phyloP scores from a whole-genome alignment of 2,113 vertebrate genomes.

The Turdus rufiventris region DNA sequence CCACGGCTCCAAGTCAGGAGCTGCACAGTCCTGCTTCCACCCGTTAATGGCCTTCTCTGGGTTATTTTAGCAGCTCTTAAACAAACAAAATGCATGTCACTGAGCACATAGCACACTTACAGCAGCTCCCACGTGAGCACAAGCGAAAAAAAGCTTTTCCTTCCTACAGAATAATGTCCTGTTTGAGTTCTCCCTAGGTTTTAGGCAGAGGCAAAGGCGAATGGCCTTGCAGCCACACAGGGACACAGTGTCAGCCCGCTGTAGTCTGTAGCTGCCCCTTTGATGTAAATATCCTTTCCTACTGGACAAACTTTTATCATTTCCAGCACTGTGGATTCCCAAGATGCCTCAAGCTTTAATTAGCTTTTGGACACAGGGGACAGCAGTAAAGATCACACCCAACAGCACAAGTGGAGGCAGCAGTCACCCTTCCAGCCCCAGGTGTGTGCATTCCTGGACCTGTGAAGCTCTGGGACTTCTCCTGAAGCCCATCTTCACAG shows the following conservation, averaged over 20 bases:
- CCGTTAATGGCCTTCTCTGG: neutral
- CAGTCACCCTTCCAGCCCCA: neutral
- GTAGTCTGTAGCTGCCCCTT: neutral
- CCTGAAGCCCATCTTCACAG: neutral
- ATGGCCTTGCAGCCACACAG: neutral
- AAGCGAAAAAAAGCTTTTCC: neutral
- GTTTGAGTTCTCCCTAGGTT: neutral
- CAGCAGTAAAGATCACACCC: neutral
- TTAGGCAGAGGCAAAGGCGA: neutral
- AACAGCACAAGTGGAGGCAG: neutral
- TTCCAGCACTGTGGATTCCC: neutral
- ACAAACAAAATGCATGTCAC: neutral
- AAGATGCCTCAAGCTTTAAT: neutral
- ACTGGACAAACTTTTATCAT: neutral
- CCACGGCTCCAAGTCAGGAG: rapidly evolving
- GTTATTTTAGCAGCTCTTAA: neutral
- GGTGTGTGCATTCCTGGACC: neutral
- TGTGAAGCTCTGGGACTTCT: neutral
- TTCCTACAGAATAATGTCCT: neutral
- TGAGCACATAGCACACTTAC: neutral
- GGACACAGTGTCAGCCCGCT: neutral
- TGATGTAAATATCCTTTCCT: slow-evolving; percentile 7
- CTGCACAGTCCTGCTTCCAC: neutral
- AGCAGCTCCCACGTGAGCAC: neutral
- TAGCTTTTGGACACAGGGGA: neutral